Base-by-base conservation (phyloP, 2,797 vertebrate species). In the Molossus alvarezi region DNA sequence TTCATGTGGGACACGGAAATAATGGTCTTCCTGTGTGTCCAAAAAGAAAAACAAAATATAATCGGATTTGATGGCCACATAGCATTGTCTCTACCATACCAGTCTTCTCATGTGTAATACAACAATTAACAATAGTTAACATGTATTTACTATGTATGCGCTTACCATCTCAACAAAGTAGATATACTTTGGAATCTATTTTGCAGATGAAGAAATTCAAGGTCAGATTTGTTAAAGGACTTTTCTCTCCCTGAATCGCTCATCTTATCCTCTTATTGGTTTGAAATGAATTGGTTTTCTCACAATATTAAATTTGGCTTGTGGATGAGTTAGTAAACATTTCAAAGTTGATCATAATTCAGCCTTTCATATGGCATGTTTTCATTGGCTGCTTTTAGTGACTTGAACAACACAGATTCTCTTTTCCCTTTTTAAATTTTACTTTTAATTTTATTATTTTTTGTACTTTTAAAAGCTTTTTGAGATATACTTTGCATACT, bases 171-270 rank as follows among this genome's bases (percentile, higher is more conserved):
- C 65, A 80, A 3, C 14, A 18, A 45, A 5, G n/a, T 79, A 82
- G 27, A 17, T 79, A 73, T 13, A 67, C 65, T 71, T 87, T 57
- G 64, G 20, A 27, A 71, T 89, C 87, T 80, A 45, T 79, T 90
- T 80, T 76, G 33, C 85, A 91, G n/a, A 73, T 85, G 73, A 88
- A 77, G 64, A 97, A 91, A 75, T 11, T 55, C 55, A 94, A 93
- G 18, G n/a, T 60, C 27, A 71, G 55, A 53, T 86, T 64, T 84
- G 27, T 82, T 90, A 71, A 87, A 27, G 13, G 17, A 17, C 1
- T n/a, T 80, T 93, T 67, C 18, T 95, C 18, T 79, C 73, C 29
- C 51, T 41, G 27, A 41, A 80, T 91, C 92, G 64, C 48, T 93
- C 58, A 94, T 73, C 27, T 64, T 82, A 84, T 58, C 33, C 29